Percentiles rank a stretch among this genome's conserved stretches.
Conservation (phyloP, 1,140 invertebrate genomes). For the Drosophila subobscura region DNA sequence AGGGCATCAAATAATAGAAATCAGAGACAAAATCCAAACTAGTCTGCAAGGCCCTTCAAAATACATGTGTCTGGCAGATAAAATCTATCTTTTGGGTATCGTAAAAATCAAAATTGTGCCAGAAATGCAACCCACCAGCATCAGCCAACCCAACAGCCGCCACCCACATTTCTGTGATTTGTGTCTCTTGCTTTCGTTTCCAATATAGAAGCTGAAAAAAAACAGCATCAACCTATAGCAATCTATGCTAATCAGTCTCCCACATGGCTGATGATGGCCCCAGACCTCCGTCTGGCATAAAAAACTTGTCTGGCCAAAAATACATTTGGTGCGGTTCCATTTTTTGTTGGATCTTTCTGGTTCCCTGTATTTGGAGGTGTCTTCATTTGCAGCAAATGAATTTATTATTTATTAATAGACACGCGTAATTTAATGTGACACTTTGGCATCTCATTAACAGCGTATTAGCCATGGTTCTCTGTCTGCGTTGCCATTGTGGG, state of each 20-base stretch:
- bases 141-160: neutral
- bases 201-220: conserved; percentile 34
- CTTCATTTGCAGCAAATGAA: conserved; percentile 70
- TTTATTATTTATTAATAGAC: conserved; percentile 80
- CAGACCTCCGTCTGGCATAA: conserved; percentile 34
- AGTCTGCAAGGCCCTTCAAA: neutral
- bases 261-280: conserved; percentile 50
- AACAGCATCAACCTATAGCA: conserved; percentile 15
- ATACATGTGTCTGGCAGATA: conserved; percentile 26
- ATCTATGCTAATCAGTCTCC: conserved; percentile 76
- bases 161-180: conserved; percentile 35
- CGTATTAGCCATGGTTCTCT: conserved; percentile 54
- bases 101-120: conserved; percentile 61
- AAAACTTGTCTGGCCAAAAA: conserved; percentile 72
- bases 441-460: conserved; percentile 76
- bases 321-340: conserved; percentile 45
- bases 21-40: neutral
- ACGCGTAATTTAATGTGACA: conserved; percentile 77
- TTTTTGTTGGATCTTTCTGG: conserved; percentile 18
- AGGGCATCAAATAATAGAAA: neutral
- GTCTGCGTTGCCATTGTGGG: neutral
- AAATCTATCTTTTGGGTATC: conserved; percentile 24
- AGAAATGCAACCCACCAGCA: conserved; percentile 46
- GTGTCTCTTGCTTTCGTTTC: conserved; percentile 21
- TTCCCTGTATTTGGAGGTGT: conserved; percentile 55